Evolutionary conservation across 2,888 invertebrate species (phyloP).

Genomic region (Lomographa bimaculata): DNA sequence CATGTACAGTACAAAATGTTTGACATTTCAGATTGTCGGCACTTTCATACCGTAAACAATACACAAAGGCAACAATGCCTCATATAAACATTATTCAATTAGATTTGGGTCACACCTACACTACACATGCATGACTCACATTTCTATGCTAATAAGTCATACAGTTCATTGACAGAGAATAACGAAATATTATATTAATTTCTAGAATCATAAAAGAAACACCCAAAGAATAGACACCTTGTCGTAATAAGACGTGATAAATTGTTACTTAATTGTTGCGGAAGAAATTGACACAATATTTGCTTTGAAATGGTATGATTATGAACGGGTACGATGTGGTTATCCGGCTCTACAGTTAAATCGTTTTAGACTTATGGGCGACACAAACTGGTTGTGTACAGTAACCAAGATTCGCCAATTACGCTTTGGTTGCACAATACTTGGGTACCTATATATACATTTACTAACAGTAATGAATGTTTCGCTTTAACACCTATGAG

Average conservation of each 20-base stretch:
- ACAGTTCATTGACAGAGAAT: conserved; percentile 47
- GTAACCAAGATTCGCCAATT: conserved; percentile 10
- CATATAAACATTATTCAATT: conserved; percentile 1
- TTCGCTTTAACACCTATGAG: too few species aligned
- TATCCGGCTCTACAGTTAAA: conserved; percentile 3
- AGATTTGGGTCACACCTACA: conserved; percentile 57
- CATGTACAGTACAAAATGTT: too few species aligned
- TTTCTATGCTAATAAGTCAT: conserved; percentile 49
- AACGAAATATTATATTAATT: conserved; percentile 26
- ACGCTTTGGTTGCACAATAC: conserved; percentile 7
- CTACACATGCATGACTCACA: conserved; percentile 46
- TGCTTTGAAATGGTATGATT: conserved; percentile 6
- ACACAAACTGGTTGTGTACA: conserved; percentile 18
- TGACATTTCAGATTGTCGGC: too few species aligned
- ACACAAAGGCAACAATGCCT: conserved; percentile 10
- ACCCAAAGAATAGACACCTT: too few species aligned
- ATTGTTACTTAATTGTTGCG: neutral
- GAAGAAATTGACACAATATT: neutral
- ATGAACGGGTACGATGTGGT: too few species aligned
- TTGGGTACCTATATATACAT: too few species aligned
- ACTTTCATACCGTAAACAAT: conserved; percentile 2
- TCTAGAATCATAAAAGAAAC: conserved; percentile 9
- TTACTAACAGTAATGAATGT: too few species aligned
- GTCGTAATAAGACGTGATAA: neutral
- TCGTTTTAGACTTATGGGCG: conserved; percentile 21